A percentile compares a stretch with the other conserved stretches of the same genome.
These are phyloP conservation scores for Mesoligia furuncula DNA, from an alignment of 2,888 invertebrate species.

Conservation along the genomic window DNA sequence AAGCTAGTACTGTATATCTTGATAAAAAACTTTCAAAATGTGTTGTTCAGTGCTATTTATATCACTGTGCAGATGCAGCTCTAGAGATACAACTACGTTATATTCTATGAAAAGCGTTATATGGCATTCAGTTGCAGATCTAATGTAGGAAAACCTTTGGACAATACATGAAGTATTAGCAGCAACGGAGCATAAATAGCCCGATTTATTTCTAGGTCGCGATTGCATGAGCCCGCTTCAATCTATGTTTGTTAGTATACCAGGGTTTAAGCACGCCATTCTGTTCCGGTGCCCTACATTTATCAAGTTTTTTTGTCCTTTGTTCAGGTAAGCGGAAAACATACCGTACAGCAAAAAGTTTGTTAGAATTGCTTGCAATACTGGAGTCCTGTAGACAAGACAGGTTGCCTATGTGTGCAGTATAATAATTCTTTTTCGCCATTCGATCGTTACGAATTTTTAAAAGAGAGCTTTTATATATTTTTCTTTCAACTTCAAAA, in stretches of 20 bases:
- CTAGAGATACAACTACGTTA: background rate
- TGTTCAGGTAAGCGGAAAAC: constrained; percentile 33
- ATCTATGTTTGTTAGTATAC: constrained; percentile 59
- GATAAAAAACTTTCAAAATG: background rate
- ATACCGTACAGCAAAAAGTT: background rate
- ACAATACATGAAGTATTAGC: constrained; percentile 21
- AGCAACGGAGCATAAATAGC: constrained; percentile 50
- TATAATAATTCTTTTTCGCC: background rate
- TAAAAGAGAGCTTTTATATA: background rate
- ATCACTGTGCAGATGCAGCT: background rate
- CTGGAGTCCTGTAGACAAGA: background rate
- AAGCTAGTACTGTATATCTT: background rate
- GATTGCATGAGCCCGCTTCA: constrained; percentile 64
- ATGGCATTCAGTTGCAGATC: background rate
- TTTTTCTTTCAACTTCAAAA: constrained; percentile 5
- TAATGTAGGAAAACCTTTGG: background rate
- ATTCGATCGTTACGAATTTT: background rate
- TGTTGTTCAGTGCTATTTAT: background rate
- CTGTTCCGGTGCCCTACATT: constrained; percentile 49
- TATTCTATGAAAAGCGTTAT: background rate
- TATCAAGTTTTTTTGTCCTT: constrained; percentile 39
- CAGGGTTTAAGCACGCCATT: constrained; percentile 63
- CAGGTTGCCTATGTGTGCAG: background rate
- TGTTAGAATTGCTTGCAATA: background rate
- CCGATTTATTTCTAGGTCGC: constrained; percentile 64